These are phyloP conservation scores for Heliothis virescens DNA, from an alignment of 1,140 invertebrate species.

Conservation along the genomic window DNA sequence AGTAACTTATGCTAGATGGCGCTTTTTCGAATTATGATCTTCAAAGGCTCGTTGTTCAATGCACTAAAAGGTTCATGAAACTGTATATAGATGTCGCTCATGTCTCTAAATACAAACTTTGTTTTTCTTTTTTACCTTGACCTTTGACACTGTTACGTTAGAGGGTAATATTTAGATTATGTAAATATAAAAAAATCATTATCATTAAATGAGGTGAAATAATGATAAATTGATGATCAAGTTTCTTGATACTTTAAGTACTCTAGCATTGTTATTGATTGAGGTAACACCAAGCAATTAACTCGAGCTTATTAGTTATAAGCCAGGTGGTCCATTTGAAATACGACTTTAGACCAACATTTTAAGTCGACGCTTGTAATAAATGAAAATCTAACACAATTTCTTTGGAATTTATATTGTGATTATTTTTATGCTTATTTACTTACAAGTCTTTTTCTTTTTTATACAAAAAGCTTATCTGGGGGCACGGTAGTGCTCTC, in stretches of 20 bases:
- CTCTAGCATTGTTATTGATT: too few relatives aligned
- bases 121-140: too few relatives aligned
- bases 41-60: not conserved
- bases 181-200: too few relatives aligned
- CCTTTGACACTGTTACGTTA: too few relatives aligned
- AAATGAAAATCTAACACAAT: not conserved
- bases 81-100: conserved; percentile 17
- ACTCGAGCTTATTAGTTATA: not conserved
- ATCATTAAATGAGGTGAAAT: not conserved
- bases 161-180: too few relatives aligned
- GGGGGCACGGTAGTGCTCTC: too few relatives aligned
- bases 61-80: not conserved
- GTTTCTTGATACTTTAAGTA: too few relatives aligned
- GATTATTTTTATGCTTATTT: too few relatives aligned
- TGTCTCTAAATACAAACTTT: not conserved
- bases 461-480: too few relatives aligned
- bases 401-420: too few relatives aligned
- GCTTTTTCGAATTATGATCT: not conserved
- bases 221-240: not conserved
- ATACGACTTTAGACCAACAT: not conserved
- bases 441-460: too few relatives aligned
- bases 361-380: not conserved
- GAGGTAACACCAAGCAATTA: not conserved
- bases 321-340: not conserved
- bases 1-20: conserved; percentile 34